Percentiles rank a stretch among this genome's conserved stretches.
phyloP scores from a whole-genome alignment of 2,888 invertebrate genomes.

The Sacculina carcini region DNA sequence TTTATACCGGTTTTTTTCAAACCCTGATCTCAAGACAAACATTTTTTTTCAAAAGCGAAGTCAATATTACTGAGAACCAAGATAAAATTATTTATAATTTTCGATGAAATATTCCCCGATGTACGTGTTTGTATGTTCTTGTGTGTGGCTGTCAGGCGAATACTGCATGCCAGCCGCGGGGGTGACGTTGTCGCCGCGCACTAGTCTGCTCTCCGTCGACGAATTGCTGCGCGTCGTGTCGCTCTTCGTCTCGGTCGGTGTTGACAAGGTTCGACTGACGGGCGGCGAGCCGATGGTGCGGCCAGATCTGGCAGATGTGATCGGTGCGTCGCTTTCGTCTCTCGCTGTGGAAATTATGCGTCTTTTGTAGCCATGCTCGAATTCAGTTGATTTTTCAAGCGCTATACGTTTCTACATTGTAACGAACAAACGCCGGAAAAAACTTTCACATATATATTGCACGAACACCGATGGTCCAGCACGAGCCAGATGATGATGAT shows the following conservation, averaged over 20 bases:
- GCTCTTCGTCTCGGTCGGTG: conserved; percentile 64
- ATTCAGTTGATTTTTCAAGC: too few species aligned
- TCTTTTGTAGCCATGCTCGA: too few species aligned
- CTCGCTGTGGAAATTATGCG: neutral
- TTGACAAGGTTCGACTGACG: conserved; percentile 75
- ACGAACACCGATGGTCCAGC: neutral
- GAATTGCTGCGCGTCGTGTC: conserved; percentile 54
- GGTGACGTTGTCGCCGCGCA: conserved; percentile 47
- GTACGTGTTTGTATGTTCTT: neutral
- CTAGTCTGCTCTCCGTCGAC: conserved; percentile 42
- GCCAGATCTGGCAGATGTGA: conserved; percentile 54
- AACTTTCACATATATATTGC: too few species aligned
- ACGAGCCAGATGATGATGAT: too few species aligned
- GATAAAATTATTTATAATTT: too few species aligned
- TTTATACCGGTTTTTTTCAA: too few species aligned
- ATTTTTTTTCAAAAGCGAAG: too few species aligned
- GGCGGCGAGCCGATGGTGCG: conserved; percentile 91
- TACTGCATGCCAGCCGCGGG: conserved; percentile 99
- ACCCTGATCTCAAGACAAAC: too few species aligned
- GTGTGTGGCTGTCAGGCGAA: conserved; percentile 32
- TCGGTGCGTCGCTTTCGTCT: conserved; percentile 28
- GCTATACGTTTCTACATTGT: too few species aligned
- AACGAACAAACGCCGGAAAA: too few species aligned
- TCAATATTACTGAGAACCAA: too few species aligned
- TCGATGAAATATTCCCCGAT: neutral